Conservation (phyloP, 2,888 invertebrate species). For the Apotomis turbidana region DNA sequence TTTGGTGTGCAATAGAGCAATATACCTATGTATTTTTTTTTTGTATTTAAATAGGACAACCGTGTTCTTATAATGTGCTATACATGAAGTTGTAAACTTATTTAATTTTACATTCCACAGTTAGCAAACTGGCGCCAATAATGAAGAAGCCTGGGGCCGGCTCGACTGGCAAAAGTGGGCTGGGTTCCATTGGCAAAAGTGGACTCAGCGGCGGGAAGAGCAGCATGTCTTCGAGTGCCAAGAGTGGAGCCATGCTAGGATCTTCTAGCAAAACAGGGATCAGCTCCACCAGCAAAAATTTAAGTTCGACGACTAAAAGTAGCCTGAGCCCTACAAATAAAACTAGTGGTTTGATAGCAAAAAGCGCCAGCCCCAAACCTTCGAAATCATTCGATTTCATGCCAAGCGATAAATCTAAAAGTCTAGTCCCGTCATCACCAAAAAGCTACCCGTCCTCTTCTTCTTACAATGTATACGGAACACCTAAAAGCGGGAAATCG, state of each 20-base stretch:
- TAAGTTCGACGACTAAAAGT: slow-evolving; percentile 17
- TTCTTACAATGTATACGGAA: slow-evolving; percentile 45
- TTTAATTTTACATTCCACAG: slow-evolving; percentile 1
- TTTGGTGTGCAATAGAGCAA: no score
- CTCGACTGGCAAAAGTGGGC: slow-evolving; percentile 61
- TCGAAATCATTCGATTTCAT: slow-evolving; percentile 37
- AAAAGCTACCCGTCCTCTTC: slow-evolving; percentile 57
- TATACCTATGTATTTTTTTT: no score
- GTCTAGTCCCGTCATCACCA: slow-evolving; percentile 30
- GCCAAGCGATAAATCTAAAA: slow-evolving; percentile 38
- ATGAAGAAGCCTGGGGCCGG: slow-evolving; percentile 60
- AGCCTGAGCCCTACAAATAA: slow-evolving; percentile 18
- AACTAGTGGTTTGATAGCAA: slow-evolving; percentile 22
- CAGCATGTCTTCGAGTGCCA: slow-evolving; percentile 25
- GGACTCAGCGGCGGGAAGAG: slow-evolving; percentile 44
- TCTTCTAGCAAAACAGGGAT: slow-evolving; percentile 56
- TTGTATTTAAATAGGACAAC: no score
- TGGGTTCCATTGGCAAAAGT: slow-evolving; percentile 51
- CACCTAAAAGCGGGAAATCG: slow-evolving; percentile 60
- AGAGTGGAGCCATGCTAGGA: slow-evolving; percentile 10
- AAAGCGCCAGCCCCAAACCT: slow-evolving; percentile 32
- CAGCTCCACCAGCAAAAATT: slow-evolving; percentile 44
- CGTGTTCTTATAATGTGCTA: no score
- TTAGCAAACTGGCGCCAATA: slow-evolving; percentile 60
- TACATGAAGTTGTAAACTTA: no score